Conservation (phyloP, 2,797 vertebrate genomes). For the Rhadinocentrus ornatus region DNA sequence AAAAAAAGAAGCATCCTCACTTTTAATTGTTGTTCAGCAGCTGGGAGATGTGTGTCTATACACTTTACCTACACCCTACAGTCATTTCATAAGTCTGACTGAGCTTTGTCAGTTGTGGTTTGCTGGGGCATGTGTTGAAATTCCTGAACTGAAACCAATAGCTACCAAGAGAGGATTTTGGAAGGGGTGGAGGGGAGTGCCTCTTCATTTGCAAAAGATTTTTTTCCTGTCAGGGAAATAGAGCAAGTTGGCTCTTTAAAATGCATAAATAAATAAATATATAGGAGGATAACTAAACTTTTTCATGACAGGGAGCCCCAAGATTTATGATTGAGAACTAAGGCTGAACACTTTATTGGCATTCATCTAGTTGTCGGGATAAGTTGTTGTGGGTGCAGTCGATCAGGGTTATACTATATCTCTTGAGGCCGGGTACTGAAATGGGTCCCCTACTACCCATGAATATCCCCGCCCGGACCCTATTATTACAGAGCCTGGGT, state of each 20-base stretch:
- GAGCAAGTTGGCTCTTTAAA: background rate
- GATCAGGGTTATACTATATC: background rate
- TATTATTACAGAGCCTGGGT: background rate
- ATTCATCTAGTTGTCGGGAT: background rate
- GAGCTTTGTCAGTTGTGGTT: constrained; percentile 73
- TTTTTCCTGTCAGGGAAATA: constrained; percentile 18
- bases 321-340: constrained; percentile 22
- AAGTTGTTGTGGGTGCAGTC: background rate
- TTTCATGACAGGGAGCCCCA: background rate
- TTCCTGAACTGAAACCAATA: constrained; percentile 77
- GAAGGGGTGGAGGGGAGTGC: constrained; percentile 11
- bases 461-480: constrained; percentile 1
- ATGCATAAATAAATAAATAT: background rate
- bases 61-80: constrained; percentile 63
- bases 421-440: background rate
- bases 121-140: constrained; percentile 79
- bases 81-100: constrained; percentile 74
- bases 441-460: background rate
- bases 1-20: background rate
- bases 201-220: constrained; percentile 23
- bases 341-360: background rate
- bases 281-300: background rate
- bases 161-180: constrained; percentile 56
- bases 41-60: constrained; percentile 32
- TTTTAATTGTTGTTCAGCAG: constrained; percentile 5